Evolutionary conservation across 2,797 vertebrate species (phyloP).

Genomic region (Morelia viridis): DNA sequence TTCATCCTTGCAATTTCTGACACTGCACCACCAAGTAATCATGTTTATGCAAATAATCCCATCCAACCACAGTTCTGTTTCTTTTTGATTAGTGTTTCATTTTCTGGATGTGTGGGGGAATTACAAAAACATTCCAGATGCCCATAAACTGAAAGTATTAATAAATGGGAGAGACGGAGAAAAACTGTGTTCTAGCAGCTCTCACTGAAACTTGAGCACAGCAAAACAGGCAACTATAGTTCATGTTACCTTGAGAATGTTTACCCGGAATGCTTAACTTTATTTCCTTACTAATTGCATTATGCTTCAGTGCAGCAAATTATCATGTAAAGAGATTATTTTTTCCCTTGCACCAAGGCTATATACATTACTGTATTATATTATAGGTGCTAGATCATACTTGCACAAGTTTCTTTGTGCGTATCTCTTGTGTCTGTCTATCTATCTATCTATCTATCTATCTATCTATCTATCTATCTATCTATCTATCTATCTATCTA

Average conservation of each 20-base stretch:
- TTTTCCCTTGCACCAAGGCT: neutral
- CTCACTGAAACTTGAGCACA: neutral
- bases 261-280: neutral
- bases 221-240: neutral
- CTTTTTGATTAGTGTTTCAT: neutral
- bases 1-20: neutral
- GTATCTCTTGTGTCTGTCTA: too few relatives aligned
- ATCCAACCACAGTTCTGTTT: neutral
- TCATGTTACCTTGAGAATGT: too few relatives aligned
- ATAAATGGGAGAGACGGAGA: neutral
- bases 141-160: neutral
- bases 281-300: neutral
- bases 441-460: too few relatives aligned
- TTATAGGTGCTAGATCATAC: neutral
- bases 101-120: neutral
- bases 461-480: neutral
- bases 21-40: neutral
- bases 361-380: neutral
- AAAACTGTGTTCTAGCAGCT: neutral
- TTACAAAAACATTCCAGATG: neutral
- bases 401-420: neutral
- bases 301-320: neutral
- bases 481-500: neutral
- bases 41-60: too few relatives aligned
- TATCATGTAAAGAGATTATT: neutral